phyloP scores from a whole-genome alignment of 2,113 vertebrate species.

The Merops nubicus region DNA sequence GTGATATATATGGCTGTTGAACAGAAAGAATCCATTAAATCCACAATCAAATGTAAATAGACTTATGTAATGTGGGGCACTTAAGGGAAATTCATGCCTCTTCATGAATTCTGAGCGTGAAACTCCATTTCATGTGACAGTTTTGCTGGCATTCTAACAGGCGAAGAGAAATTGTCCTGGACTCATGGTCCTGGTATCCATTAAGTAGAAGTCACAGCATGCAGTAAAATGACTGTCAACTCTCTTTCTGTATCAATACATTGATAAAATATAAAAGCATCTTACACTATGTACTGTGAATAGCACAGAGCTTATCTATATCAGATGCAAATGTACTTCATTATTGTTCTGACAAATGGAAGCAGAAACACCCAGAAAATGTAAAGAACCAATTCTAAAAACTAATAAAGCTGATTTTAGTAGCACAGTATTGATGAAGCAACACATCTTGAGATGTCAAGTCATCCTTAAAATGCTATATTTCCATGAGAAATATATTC shows the following conservation, averaged over 20 bases:
- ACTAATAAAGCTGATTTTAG: not conserved
- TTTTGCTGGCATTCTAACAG: not conserved
- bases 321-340: not conserved
- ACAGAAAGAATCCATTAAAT: not conserved
- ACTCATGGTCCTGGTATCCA: not conserved
- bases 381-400: not conserved
- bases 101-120: not conserved
- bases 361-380: not conserved
- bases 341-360: not conserved
- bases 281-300: not conserved
- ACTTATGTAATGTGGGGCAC: not conserved
- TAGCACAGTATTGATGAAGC: not conserved
- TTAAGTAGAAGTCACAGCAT: not conserved
- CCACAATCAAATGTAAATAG: not conserved
- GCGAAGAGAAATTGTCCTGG: not conserved
- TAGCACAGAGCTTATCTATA: not conserved
- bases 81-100: not conserved
- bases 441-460: not conserved
- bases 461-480: not conserved
- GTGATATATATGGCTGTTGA: not conserved
- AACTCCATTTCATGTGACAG: not conserved
- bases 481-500: not conserved
- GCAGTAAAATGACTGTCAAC: not conserved
- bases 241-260: not conserved
- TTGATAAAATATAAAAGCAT: not conserved